These are phyloP conservation scores for Lepeophtheirus salmonis DNA, from an alignment of 1,140 invertebrate species.

Conservation along the genomic window DNA sequence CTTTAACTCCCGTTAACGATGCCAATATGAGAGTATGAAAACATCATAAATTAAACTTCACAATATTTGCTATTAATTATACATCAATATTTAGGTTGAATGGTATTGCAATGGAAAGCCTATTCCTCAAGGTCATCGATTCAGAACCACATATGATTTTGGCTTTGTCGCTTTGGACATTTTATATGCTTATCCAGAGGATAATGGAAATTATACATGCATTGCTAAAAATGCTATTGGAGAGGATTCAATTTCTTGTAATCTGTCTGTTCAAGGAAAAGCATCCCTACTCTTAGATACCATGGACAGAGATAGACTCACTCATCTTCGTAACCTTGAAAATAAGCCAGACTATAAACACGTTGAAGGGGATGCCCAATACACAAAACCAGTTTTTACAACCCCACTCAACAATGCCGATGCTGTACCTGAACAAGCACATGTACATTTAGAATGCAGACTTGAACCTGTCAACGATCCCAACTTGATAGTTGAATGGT, in stretches of 20 bases:
- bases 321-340: slow-evolving; percentile 74
- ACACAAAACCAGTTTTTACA: slow-evolving; percentile 63
- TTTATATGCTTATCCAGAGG: slow-evolving; percentile 32
- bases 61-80: not conserved
- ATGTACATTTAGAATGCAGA: slow-evolving; percentile 81
- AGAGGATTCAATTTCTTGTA: slow-evolving; percentile 72
- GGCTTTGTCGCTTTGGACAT: slow-evolving; percentile 37
- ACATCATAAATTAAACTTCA: not conserved
- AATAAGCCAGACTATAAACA: slow-evolving; percentile 38
- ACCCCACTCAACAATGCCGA: slow-evolving; percentile 61
- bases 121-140: slow-evolving; percentile 50
- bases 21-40: slow-evolving; percentile 56
- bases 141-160: slow-evolving; percentile 36
- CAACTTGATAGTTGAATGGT: slow-evolving; percentile 88
- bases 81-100: slow-evolving; percentile 41
- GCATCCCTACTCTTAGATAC: slow-evolving; percentile 52
- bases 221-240: slow-evolving; percentile 73
- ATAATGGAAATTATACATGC: slow-evolving; percentile 71
- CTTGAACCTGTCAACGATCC: slow-evolving; percentile 89
- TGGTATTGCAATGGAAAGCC: slow-evolving; percentile 84
- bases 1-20: slow-evolving; percentile 80
- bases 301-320: slow-evolving; percentile 55
- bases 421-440: slow-evolving; percentile 69
- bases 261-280: slow-evolving; percentile 43
- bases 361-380: slow-evolving; percentile 48